Evolutionary conservation across 2,113 vertebrate genomes (phyloP).

Genomic region (Orthochromis indermauri): DNA sequence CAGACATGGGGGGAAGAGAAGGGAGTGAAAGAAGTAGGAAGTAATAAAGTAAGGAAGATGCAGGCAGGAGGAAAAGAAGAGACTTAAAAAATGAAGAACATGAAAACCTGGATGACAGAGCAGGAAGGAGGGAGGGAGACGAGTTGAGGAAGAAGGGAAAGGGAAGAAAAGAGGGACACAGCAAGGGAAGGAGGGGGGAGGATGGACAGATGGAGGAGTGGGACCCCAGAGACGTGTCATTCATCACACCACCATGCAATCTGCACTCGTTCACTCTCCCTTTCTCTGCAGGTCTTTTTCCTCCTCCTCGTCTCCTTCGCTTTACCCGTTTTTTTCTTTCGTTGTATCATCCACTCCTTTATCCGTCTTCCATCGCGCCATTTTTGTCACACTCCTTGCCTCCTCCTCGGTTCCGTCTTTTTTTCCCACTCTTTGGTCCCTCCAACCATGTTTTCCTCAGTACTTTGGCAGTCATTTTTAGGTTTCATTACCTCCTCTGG

Average conservation of each 20-base stretch:
- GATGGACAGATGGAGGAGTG: slow-evolving; percentile 71
- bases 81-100: background rate
- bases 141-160: background rate
- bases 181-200: slow-evolving; percentile 28
- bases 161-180: background rate
- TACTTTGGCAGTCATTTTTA: slow-evolving; percentile 34
- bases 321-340: background rate
- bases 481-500: slow-evolving; percentile 50
- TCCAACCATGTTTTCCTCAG: background rate
- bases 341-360: background rate
- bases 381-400: background rate
- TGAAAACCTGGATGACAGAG: background rate
- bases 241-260: slow-evolving; percentile 65
- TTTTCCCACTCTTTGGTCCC: background rate
- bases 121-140: background rate
- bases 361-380: background rate
- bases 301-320: background rate
- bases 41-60: background rate
- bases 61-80: background rate
- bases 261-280: slow-evolving; percentile 50
- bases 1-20: background rate
- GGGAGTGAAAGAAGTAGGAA: background rate
- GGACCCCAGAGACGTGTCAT: slow-evolving; percentile 69
- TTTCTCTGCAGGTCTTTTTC: slow-evolving; percentile 7
- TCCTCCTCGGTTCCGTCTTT: background rate